Percentiles rank a stretch among this genome's conserved stretches.
phyloP scores from a whole-genome alignment of 2,888 invertebrate species.

The Polyommatus icarus region DNA sequence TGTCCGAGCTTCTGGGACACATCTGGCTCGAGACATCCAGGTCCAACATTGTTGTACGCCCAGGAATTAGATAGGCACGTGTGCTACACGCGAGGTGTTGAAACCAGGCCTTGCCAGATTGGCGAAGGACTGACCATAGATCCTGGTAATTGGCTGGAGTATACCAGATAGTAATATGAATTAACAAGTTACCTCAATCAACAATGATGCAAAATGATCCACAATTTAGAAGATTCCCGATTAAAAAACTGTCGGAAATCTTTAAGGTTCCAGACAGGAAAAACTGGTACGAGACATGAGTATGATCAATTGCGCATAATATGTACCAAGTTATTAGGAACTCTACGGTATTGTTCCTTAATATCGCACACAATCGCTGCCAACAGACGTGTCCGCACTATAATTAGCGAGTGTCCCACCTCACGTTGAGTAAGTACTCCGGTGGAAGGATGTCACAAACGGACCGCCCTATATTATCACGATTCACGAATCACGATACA shows the following conservation, averaged over 20 bases:
- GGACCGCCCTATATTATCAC: background rate
- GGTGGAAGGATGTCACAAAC: slow-evolving; percentile 6
- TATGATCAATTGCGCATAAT: too few relatives aligned
- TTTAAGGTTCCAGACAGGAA: too few relatives aligned
- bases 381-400: slow-evolving; percentile 1
- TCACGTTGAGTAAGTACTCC: background rate
- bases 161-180: too few relatives aligned
- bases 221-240: too few relatives aligned
- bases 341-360: background rate
- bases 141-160: too few relatives aligned
- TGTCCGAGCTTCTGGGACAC: slow-evolving; percentile 39
- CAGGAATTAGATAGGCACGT: background rate
- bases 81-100: background rate
- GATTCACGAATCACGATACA: background rate
- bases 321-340: too few relatives aligned
- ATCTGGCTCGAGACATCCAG: slow-evolving; percentile 36
- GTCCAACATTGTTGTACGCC: background rate
- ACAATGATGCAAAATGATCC: too few relatives aligned
- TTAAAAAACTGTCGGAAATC: too few relatives aligned
- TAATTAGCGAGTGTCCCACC: background rate
- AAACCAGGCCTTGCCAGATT: too few relatives aligned
- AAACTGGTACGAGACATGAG: too few relatives aligned
- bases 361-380: slow-evolving; percentile 2
- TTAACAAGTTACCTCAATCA: too few relatives aligned
- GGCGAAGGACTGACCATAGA: too few relatives aligned